Percentiles rank a stretch among this genome's conserved stretches.
Evolutionary conservation across 1,140 invertebrate species (phyloP).

Genomic region (Drosophila biarmipes): DNA sequence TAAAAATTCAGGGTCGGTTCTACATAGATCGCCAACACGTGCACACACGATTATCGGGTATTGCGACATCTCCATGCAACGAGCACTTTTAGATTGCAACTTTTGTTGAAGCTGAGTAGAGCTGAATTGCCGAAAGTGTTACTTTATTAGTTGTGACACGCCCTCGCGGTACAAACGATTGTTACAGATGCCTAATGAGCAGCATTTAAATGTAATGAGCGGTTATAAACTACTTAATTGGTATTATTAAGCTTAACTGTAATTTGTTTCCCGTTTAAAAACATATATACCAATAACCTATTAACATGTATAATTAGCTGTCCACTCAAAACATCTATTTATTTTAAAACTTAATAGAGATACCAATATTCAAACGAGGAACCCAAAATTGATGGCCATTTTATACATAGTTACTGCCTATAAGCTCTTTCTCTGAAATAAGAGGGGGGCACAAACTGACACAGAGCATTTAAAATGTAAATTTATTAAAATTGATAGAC

Average conservation of each 20-base stretch:
- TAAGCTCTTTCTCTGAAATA: background rate
- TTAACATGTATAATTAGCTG: background rate
- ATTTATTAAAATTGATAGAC: conserved; percentile 24
- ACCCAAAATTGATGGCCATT: background rate
- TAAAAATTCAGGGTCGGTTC: conserved; percentile 11
- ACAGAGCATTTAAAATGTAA: conserved; percentile 4
- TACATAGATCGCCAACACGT: conserved; percentile 15
- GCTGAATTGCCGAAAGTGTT: conserved; percentile 1
- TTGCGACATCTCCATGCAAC: conserved; percentile 1
- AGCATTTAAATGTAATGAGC: background rate
- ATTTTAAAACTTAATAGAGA: background rate
- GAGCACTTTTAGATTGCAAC: conserved; percentile 9
- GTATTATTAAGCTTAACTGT: no score
- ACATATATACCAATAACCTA: background rate
- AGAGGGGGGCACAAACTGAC: background rate
- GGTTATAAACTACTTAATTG: no score
- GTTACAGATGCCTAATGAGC: background rate
- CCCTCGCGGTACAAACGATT: background rate
- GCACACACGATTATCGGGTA: conserved; percentile 13
- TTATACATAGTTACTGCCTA: background rate
- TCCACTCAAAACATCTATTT: background rate
- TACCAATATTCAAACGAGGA: no score
- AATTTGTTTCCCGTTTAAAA: no score
- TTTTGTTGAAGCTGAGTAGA: conserved; percentile 3
- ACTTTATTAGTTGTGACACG: background rate